phyloP scores from a whole-genome alignment of 2,888 invertebrate species.

The Melinaea marsaeus region DNA sequence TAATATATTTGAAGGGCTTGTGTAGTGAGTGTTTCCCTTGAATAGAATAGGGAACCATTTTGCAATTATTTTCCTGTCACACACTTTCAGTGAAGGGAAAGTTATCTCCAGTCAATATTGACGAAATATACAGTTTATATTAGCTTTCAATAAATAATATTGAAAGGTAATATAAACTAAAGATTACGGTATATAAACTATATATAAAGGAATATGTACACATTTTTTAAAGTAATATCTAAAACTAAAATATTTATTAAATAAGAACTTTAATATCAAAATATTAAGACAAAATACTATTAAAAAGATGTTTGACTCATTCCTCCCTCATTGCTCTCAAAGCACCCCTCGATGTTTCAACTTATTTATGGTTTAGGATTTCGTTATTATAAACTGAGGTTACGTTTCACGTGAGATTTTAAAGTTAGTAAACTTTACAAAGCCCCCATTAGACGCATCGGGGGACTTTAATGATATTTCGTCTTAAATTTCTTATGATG shows the following conservation, averaged over 20 bases:
- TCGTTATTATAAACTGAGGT: slow-evolving; percentile 38
- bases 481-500: slow-evolving; percentile 19
- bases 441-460: slow-evolving; percentile 23
- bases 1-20: slow-evolving; percentile 22
- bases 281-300: not conserved
- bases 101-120: not conserved
- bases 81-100: slow-evolving; percentile 7
- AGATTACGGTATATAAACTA: too few species aligned
- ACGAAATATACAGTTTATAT: not conserved
- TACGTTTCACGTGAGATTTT: slow-evolving; percentile 25
- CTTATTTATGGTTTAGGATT: slow-evolving; percentile 47
- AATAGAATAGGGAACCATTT: slow-evolving; percentile 26
- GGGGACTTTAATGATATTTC: slow-evolving; percentile 22
- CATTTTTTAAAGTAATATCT: too few species aligned
- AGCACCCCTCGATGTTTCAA: slow-evolving; percentile 37
- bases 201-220: too few species aligned
- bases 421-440: slow-evolving; percentile 13
- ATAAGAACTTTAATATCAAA: not conserved
- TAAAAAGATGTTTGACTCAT: not conserved
- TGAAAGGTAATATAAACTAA: too few species aligned
- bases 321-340: not conserved
- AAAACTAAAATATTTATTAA: not conserved
- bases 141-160: not conserved
- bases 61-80: slow-evolving; percentile 31
- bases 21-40: slow-evolving; percentile 16